These are phyloP conservation scores for Coreius guichenoti DNA, from an alignment of 2,797 vertebrate species.

Conservation along the genomic window DNA sequence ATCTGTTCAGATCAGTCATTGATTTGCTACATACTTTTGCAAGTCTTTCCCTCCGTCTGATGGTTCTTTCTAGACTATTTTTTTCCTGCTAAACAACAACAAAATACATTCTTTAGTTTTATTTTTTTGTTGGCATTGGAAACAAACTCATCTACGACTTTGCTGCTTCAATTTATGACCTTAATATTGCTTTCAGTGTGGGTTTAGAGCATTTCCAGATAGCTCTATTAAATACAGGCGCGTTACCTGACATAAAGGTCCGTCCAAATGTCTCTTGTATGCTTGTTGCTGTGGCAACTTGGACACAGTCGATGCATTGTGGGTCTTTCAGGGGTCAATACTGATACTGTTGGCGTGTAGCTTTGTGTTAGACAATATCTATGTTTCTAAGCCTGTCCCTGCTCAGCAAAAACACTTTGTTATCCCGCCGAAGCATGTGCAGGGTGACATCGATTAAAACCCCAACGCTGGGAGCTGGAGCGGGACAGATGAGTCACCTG, in stretches of 20 bases:
- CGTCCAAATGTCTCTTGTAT: slow-evolving; percentile 45
- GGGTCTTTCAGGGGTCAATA: slow-evolving; percentile 54
- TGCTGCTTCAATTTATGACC: slow-evolving; percentile 51
- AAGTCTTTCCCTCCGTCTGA: background rate
- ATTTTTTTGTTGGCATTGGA: slow-evolving; percentile 9
- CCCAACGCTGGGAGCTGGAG: slow-evolving; percentile 3
- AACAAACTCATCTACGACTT: slow-evolving; percentile 33
- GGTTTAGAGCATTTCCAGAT: slow-evolving; percentile 51
- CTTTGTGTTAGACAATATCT: slow-evolving; percentile 9
- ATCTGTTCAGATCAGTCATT: background rate
- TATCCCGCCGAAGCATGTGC: slow-evolving; percentile 37
- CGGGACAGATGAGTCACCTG: slow-evolving; percentile 58
- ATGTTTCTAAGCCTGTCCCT: background rate
- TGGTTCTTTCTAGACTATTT: slow-evolving; percentile 12
- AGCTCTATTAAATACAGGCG: slow-evolving; percentile 55
- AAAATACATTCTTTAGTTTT: slow-evolving; percentile 9
- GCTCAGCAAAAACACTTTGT: slow-evolving; percentile 39
- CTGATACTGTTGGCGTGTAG: slow-evolving; percentile 8
- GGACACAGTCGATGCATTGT: slow-evolving; percentile 47
- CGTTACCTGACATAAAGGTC: slow-evolving; percentile 47
- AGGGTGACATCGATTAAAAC: slow-evolving; percentile 44
- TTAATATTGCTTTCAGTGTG: slow-evolving; percentile 57
- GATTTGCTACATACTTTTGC: background rate
- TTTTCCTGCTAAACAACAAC: slow-evolving; percentile 36
- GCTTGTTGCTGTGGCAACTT: slow-evolving; percentile 55